phyloP scores from a whole-genome alignment of 2,888 invertebrate species.

The Meteorus colon region DNA sequence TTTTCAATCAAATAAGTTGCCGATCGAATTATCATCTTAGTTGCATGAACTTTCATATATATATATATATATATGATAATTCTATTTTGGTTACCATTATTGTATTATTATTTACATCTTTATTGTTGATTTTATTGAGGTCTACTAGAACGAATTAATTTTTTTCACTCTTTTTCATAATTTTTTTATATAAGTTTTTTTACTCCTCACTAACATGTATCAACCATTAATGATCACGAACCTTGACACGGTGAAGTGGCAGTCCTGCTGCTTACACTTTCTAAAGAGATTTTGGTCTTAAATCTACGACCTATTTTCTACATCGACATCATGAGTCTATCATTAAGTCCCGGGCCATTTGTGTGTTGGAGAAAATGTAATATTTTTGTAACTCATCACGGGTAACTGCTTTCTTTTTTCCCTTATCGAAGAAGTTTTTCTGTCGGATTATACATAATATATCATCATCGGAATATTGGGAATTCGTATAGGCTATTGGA shows the following conservation, averaged over 20 bases:
- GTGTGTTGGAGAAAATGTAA: conserved; percentile 9
- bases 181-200: conserved; percentile 18
- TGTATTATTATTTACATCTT: conserved; percentile 52
- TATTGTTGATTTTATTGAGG: conserved; percentile 14
- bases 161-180: conserved; percentile 23
- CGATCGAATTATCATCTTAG: background rate
- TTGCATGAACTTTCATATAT: conserved; percentile 14
- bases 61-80: conserved; percentile 40
- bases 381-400: background rate
- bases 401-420: background rate
- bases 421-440: background rate
- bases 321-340: background rate
- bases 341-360: background rate
- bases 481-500: background rate
- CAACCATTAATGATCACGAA: conserved; percentile 47
- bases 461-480: background rate
- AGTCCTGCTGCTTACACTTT: conserved; percentile 55
- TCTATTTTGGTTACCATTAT: conserved; percentile 45
- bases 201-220: conserved; percentile 21
- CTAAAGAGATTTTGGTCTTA: conserved; percentile 40
- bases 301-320: conserved; percentile 29
- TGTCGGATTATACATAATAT: background rate
- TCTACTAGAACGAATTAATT: conserved; percentile 19
- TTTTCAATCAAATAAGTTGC: background rate
- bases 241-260: conserved; percentile 53